Evolutionary conservation across 2,113 vertebrate species (phyloP), one percentile per base, ranked within the genome.

Genomic region (Brachypodius melanocephalos): DNA sequence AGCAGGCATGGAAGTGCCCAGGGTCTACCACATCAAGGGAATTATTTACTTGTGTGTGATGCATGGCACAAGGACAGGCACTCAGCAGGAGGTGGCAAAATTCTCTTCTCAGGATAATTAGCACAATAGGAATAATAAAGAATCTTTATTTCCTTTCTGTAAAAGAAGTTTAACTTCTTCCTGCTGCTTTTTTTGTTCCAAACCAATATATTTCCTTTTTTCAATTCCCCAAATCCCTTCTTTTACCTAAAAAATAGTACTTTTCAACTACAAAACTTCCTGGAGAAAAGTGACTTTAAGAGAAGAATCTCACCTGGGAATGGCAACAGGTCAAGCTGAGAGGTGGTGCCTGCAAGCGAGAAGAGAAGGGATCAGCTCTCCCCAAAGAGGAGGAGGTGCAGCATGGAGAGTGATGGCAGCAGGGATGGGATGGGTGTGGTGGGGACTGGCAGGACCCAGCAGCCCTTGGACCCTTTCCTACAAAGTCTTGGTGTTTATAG

Each of bases 241-340:
- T 90, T 80, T 52, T 72, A 31, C 11, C 32, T 10, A 40, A 17
- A 34, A 19, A 12, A n/a, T n/a, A 0, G 5, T 8, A 14, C 77
- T 67, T 92, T 82, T 45, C 36, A 45, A 4, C 54, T 25, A 15
- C 10, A 32, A 79, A 79, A 29, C 8, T 75, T 88, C 6, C 40
- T 5, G 14, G 54, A 80, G 26, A 62, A 82, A 61, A 88, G 25
- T 1, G 2, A 17, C 48, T 71, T 69, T 5, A 36, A 28, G n/a
- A n/a, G 84, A 36, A 73, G 69, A 36, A 46, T 82, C 98, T 95
- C 96, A 98, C 98, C 98, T 97, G 98, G 96, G 71, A 97, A 88
- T 18, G 96, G 55, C 78, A 91, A 26, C 34, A 80, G 71, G 3
- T 34, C 43, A 0, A 91, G 68, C 87, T 98, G 92, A 0, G 97